Conservation (phyloP, 2,113 vertebrate genomes). For the Pseudopodoces humilis region DNA sequence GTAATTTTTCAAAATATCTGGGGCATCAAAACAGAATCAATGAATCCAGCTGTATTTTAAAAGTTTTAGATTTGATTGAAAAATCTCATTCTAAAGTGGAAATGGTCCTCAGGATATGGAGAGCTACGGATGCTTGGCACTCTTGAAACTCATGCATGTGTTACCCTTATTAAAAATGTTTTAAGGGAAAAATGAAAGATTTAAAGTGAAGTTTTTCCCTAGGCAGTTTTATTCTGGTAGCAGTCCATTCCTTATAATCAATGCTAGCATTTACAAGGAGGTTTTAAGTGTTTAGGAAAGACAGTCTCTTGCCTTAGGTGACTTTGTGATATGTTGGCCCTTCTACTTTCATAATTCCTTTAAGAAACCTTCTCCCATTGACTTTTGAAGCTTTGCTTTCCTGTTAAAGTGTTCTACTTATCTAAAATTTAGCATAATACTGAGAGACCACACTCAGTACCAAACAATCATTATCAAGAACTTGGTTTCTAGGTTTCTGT, state of each 20-base stretch:
- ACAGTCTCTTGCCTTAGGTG: background rate
- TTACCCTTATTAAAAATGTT: constrained; percentile 30
- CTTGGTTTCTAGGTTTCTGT: too few species aligned
- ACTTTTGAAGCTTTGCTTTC: background rate
- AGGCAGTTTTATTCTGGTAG: constrained; percentile 25
- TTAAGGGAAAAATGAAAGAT: constrained; percentile 23
- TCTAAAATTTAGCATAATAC: background rate
- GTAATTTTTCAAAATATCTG: background rate
- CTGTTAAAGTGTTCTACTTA: background rate
- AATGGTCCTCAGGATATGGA: background rate
- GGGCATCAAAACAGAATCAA: background rate
- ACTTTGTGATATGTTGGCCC: background rate
- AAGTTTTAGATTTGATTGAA: background rate
- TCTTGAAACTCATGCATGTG: background rate
- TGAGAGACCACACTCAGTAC: background rate
- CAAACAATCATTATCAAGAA: background rate
- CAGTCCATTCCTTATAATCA: background rate
- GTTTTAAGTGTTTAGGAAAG: constrained; percentile 18
- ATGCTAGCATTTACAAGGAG: constrained; percentile 17
- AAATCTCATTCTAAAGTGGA: background rate
- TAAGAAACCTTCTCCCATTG: background rate
- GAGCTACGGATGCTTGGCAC: background rate
- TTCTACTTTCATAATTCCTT: background rate
- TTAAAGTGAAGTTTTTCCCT: constrained; percentile 3
- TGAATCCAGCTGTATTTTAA: background rate